phyloP scores from a whole-genome alignment of 1,140 invertebrate species.

The Anagrus nilaparvatae region DNA sequence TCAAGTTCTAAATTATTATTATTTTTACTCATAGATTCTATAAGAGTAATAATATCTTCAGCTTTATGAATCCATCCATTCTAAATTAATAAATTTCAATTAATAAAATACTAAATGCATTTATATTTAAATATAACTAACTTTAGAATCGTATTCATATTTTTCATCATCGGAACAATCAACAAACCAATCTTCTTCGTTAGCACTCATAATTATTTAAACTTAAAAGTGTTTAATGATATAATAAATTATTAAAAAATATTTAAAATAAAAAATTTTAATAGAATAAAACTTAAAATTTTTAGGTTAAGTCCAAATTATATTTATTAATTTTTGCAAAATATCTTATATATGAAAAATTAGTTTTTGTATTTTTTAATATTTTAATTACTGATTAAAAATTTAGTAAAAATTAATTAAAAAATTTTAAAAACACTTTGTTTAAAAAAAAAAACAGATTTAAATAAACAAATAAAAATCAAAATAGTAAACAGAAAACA shows the following conservation, averaged over 20 bases:
- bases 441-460: no score
- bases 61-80: conserved; percentile 34
- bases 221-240: not conserved
- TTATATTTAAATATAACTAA: conserved; percentile 16
- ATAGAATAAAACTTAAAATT: not conserved
- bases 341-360: not conserved
- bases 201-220: conserved; percentile 37
- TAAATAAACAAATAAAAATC: no score
- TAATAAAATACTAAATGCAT: not conserved
- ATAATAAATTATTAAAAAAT: no score
- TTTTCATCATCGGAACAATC: conserved; percentile 54
- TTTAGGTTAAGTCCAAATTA: not conserved
- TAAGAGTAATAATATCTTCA: conserved; percentile 46
- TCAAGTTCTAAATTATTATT: conserved; percentile 44
- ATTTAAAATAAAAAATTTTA: not conserved
- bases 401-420: no score
- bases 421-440: no score
- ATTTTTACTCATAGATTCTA: conserved; percentile 46
- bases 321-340: not conserved
- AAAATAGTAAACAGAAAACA: no score
- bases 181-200: conserved; percentile 43
- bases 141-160: conserved; percentile 34
- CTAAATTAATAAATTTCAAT: conserved; percentile 16
- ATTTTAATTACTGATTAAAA: no score
- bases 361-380: no score